Evolutionary conservation across 2,797 vertebrate genomes (phyloP), one percentile per base, ranked within the genome.

Genomic region (Lagocephalus sceleratus): DNA sequence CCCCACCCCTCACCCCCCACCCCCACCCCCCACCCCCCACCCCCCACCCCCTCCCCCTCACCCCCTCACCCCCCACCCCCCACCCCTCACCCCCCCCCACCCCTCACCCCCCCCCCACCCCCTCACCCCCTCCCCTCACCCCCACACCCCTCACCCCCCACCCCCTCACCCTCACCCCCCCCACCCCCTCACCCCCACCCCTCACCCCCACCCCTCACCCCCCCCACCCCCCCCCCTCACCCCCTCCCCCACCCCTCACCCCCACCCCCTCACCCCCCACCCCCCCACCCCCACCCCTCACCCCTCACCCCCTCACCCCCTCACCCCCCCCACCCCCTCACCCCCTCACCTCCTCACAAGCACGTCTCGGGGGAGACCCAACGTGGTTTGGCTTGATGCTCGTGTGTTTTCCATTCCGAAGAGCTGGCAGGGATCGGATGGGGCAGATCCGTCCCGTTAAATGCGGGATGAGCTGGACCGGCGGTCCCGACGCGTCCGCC

Each of bases 341-440:
- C 32, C 10, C 15, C 1, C 11, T 22, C 47, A 16, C 7, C 15
- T 17, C 20, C 51, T 44, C 2, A 7, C 63, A 60, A 41, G 12
- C 23, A 0, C 21, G 39, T 76, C 68, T 76, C 63, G 35, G 38
- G 38, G 48, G 26, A 39, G 3, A 14, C 38, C 52, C 56, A 54
- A 45, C 50, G 25, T 1, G 5, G 35, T 54, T 61, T 11, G 15
- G 60, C 49, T 74, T 72, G 59, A 69, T 45, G 66, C 66, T 35
- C 17, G 1, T 58, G 51, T 68, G 70, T 66, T 65, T 74, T 42
- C 21, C 64, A 78, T 76, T 70, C 57, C 62, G 42, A 74, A 69
- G 47, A 63, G 50, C 51, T 43, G 51, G 23, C 60, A 14, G 51
- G 46, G 64, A 75, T 75, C 78, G 66, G 58, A 57, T 44, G 51